Evolutionary conservation across 2,888 invertebrate species (phyloP), one percentile per base, ranked within the genome.

Genomic region (Phragmatobia fuliginosa): DNA sequence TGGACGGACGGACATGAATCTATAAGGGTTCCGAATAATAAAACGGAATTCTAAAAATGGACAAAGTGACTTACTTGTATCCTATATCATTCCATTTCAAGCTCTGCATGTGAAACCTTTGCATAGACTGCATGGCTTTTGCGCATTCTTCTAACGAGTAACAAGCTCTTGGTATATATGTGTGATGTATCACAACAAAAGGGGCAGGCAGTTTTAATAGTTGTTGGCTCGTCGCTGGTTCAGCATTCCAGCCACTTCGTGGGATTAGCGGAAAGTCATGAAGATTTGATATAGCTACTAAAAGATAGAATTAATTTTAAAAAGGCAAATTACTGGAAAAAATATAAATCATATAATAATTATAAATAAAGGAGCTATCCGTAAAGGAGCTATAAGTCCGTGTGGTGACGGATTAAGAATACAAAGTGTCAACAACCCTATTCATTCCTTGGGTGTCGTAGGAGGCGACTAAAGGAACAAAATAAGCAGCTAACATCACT

Each of bases 131-230:
- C 97, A 97, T 97, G 28, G 96, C 95, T 1, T 77, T 80, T 63
- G 88, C 90, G 83, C 97, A 97, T 7, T 94, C 90, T 2, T 89
- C 86, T 0, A 90, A 88, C 0, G 92, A 95, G 77, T 91, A 90
- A 87, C 97, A 97, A 14, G 96, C 96, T 0, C 87, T 92, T 0
- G 97, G 97, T 61, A 94, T 90, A 87, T 96, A 96, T 0, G 97
- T 97, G 90, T 97, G 97, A 87, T 97, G 97, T 77, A 97, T 96
- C 74, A 97, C 96, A 60, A 97, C 97, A 86, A 95, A 96, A 0
- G 96, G 96, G 2, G 96, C 96, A 2, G 97, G 97, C 14, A 94
- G 95, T 41, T 82, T 69, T 81, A 97, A 95, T 0, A 92, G 89
- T 64, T 91, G 88, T 10, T 90, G 85, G 25, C 87, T 78, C 32